Evolutionary conservation across 1,140 invertebrate species (phyloP).

Genomic region (Leptinotarsa lineolata): DNA sequence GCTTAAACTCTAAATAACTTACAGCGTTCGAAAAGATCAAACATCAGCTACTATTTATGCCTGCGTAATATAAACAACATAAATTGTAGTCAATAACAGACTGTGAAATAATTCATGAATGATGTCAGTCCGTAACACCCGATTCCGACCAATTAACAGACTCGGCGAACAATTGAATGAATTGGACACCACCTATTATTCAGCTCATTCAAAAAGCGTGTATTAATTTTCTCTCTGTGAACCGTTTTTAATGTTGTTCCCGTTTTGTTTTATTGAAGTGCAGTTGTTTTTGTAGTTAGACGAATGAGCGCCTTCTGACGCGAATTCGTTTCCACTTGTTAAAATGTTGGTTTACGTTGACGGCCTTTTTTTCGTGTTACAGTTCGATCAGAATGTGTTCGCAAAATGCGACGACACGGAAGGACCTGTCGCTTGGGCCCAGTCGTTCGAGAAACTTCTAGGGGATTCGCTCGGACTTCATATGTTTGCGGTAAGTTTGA

Average conservation of each 20-base stretch:
- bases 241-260: neutral
- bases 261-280: conserved; percentile 11
- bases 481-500: conserved; percentile 81
- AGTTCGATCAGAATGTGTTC: conserved; percentile 51
- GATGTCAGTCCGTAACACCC: conserved; percentile 1
- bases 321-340: neutral
- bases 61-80: neutral
- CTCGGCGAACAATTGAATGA: neutral
- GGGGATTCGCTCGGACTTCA: conserved; percentile 83
- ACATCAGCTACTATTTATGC: neutral
- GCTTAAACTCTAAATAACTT: no score
- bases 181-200: neutral
- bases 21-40: neutral
- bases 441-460: conserved; percentile 87
- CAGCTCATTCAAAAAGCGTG: neutral
- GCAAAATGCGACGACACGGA: conserved; percentile 38
- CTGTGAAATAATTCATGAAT: conserved; percentile 6
- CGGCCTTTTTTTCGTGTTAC: conserved; percentile 40
- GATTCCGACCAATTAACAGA: neutral
- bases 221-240: conserved; percentile 7
- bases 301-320: conserved; percentile 7
- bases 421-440: conserved; percentile 75
- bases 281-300: conserved; percentile 10
- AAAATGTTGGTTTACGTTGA: conserved; percentile 37
- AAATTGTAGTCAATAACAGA: neutral